A percentile compares a stretch with the other conserved stretches of the same genome.
Conservation (phyloP, 2,888 invertebrate species). For the Drosophila niveifrons region DNA sequence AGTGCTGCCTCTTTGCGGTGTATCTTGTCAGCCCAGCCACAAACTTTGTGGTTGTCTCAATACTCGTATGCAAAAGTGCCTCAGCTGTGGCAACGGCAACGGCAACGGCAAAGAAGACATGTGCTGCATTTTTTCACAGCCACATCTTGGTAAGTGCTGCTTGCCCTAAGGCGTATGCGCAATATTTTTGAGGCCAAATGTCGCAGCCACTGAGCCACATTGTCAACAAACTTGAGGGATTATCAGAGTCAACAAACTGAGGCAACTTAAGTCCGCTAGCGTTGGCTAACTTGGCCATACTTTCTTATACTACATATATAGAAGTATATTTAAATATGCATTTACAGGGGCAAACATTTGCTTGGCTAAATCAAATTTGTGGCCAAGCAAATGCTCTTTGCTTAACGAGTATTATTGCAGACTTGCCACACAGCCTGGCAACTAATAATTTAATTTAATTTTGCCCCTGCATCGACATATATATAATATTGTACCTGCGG, state of each 20-base stretch:
- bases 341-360: slow-evolving; percentile 62
- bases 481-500: slow-evolving; percentile 48
- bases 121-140: slow-evolving; percentile 43
- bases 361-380: slow-evolving; percentile 67
- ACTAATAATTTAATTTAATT: slow-evolving; percentile 76
- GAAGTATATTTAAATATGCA: slow-evolving; percentile 49
- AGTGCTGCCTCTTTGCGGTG: slow-evolving; percentile 76
- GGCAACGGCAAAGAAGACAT: slow-evolving; percentile 21
- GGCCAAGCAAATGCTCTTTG: slow-evolving; percentile 29
- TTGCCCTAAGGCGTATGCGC: slow-evolving; percentile 62
- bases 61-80: slow-evolving; percentile 29
- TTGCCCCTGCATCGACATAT: slow-evolving; percentile 11
- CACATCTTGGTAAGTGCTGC: slow-evolving; percentile 40
- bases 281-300: slow-evolving; percentile 46
- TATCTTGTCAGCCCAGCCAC: slow-evolving; percentile 39
- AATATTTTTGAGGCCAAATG: slow-evolving; percentile 65
- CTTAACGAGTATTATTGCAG: slow-evolving; percentile 35
- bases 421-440: slow-evolving; percentile 33
- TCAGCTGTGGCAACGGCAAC: neutral
- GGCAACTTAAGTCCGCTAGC: slow-evolving; percentile 50
- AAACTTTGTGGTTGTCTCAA: slow-evolving; percentile 45
- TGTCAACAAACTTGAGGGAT: slow-evolving; percentile 82
- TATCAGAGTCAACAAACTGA: slow-evolving; percentile 80
- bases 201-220: slow-evolving; percentile 61
- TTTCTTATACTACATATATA: slow-evolving; percentile 52